phyloP scores from a whole-genome alignment of 2,888 invertebrate genomes.

The Spatulosminthurus flaviceps region DNA sequence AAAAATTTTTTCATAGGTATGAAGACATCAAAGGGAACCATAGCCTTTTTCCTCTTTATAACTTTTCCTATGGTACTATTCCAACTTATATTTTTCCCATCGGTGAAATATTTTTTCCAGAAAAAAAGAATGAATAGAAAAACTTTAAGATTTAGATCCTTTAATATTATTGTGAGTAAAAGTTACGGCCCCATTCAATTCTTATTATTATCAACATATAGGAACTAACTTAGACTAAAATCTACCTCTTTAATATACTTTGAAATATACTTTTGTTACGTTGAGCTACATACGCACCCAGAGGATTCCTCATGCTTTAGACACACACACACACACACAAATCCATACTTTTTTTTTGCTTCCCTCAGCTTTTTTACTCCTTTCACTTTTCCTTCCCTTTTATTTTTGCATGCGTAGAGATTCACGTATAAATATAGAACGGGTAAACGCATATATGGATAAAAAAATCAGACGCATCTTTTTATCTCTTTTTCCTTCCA shows the following conservation, averaged over 20 bases:
- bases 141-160: constrained; percentile 1
- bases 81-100: background rate
- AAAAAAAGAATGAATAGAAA: background rate
- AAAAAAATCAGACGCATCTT: too few species aligned
- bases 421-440: background rate
- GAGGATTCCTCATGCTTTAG: background rate
- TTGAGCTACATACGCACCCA: too few species aligned
- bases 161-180: background rate
- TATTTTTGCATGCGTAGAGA: background rate
- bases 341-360: constrained; percentile 19
- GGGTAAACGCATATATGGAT: background rate
- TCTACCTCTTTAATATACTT: background rate
- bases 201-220: constrained; percentile 11
- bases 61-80: too few species aligned
- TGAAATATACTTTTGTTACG: too few species aligned
- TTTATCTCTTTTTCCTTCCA: background rate
- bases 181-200: constrained; percentile 12
- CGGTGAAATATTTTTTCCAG: background rate
- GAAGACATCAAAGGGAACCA: constrained; percentile 31
- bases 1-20: background rate
- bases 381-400: background rate
- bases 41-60: background rate
- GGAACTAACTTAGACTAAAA: background rate
- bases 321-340: background rate
- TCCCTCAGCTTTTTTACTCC: background rate